Evolutionary conservation across 2,888 invertebrate species (phyloP).

Genomic region (Phalera bucephala): DNA sequence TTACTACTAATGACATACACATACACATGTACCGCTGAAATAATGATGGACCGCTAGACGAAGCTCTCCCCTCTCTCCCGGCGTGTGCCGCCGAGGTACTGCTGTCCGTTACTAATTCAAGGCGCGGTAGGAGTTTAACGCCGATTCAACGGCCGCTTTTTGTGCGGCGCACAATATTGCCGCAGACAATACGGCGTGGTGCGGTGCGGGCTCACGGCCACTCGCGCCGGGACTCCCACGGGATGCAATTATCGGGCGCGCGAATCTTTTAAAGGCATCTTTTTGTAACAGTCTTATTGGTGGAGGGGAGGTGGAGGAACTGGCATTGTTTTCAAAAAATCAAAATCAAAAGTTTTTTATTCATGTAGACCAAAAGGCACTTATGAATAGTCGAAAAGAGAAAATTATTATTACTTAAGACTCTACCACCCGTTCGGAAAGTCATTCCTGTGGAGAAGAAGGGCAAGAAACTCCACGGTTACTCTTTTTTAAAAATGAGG

Average conservation of each 20-base stretch:
- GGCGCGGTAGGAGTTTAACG: slow-evolving; percentile 7
- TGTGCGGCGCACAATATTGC: slow-evolving; percentile 3
- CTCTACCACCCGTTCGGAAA: no score
- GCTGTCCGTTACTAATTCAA: background rate
- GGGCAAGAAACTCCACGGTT: no score
- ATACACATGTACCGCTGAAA: background rate
- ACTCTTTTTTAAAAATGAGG: no score
- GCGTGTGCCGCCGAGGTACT: background rate
- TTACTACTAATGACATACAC: background rate
- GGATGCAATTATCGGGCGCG: slow-evolving; percentile 38
- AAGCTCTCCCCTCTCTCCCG: no score
- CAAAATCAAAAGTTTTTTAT: no score
- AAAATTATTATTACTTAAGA: no score
- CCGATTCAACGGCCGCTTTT: slow-evolving; percentile 9
- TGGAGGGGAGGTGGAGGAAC: no score
- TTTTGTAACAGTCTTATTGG: slow-evolving; percentile 38
- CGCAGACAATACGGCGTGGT: slow-evolving; percentile 1
- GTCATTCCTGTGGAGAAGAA: no score
- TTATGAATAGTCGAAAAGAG: no score
- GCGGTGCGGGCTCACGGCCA: slow-evolving; percentile 3
- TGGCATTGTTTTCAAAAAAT: no score
- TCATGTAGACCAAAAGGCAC: no score
- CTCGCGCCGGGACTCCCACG: slow-evolving; percentile 14
- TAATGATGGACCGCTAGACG: background rate
- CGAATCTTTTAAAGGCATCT: slow-evolving; percentile 27